phyloP scores from a whole-genome alignment of 2,888 invertebrate genomes.

The Hydrotaea cyrtoneurina region DNA sequence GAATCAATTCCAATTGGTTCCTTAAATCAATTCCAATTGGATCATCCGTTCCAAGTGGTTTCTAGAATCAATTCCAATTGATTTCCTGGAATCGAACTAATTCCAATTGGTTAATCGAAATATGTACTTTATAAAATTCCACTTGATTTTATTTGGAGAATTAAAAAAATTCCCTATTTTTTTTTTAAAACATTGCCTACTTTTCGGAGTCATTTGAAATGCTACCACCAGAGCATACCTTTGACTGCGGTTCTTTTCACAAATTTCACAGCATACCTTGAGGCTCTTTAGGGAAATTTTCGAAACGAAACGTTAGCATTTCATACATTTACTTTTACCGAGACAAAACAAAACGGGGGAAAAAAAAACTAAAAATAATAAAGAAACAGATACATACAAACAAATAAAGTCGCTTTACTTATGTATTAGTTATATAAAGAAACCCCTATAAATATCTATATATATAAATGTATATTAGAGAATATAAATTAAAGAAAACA shows the following conservation, averaged over 20 bases:
- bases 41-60: too few species aligned
- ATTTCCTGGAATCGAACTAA: too few species aligned
- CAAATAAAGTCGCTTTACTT: constrained; percentile 58
- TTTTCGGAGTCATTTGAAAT: neutral
- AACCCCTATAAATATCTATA: constrained; percentile 33
- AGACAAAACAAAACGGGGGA: neutral
- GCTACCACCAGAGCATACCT: neutral
- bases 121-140: too few species aligned
- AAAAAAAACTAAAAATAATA: constrained; percentile 1
- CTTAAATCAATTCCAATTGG: too few species aligned
- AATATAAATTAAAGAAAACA: constrained; percentile 18
- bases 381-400: constrained; percentile 5
- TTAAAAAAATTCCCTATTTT: too few species aligned
- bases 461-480: constrained; percentile 53
- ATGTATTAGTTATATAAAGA: constrained; percentile 34
- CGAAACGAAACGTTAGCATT: neutral
- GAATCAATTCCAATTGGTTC: too few species aligned
- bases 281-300: constrained; percentile 25
- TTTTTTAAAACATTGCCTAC: neutral
- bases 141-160: too few species aligned
- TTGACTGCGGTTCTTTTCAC: neutral
- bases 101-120: too few species aligned
- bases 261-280: constrained; percentile 35
- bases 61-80: too few species aligned
- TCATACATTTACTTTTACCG: constrained; percentile 29